Conservation (phyloP, 1,140 invertebrate species). For the Phymastichus coffea region DNA sequence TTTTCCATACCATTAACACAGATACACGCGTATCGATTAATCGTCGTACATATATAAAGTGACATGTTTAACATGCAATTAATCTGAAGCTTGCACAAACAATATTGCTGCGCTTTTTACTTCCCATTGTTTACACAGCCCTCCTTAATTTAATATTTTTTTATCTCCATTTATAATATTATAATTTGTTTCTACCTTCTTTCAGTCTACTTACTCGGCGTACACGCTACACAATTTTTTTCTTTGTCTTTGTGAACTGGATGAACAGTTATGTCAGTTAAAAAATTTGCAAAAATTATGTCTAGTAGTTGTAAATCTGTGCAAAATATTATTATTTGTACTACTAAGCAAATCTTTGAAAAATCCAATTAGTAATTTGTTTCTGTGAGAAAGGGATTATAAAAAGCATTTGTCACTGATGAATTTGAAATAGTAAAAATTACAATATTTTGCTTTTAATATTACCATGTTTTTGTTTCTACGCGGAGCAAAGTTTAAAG, state of each 20-base stretch:
- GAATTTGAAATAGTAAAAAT: slow-evolving; percentile 4
- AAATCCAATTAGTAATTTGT: too few relatives aligned
- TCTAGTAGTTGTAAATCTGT: slow-evolving; percentile 9
- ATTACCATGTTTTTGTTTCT: neutral
- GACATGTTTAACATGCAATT: slow-evolving; percentile 58
- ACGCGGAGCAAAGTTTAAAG: too few relatives aligned
- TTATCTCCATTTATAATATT: slow-evolving; percentile 25
- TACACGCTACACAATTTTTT: slow-evolving; percentile 10
- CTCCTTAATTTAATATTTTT: slow-evolving; percentile 40
- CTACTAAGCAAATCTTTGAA: too few relatives aligned
- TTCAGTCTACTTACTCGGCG: slow-evolving; percentile 29
- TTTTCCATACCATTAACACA: slow-evolving; percentile 43
- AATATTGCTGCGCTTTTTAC: slow-evolving; percentile 54
- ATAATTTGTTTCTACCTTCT: neutral
- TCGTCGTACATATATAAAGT: slow-evolving; percentile 39
- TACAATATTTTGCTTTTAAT: neutral
- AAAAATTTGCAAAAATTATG: slow-evolving; percentile 21
- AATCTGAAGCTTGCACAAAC: slow-evolving; percentile 56
- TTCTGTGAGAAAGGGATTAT: too few relatives aligned
- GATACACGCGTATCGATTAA: slow-evolving; percentile 40
- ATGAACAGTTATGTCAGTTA: slow-evolving; percentile 8
- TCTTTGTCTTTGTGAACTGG: too few relatives aligned
- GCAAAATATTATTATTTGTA: neutral
- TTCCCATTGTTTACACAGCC: slow-evolving; percentile 54
- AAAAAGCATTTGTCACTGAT: too few relatives aligned